phyloP scores from a whole-genome alignment of 2,113 vertebrate genomes.

The Lamprotornis superbus region DNA sequence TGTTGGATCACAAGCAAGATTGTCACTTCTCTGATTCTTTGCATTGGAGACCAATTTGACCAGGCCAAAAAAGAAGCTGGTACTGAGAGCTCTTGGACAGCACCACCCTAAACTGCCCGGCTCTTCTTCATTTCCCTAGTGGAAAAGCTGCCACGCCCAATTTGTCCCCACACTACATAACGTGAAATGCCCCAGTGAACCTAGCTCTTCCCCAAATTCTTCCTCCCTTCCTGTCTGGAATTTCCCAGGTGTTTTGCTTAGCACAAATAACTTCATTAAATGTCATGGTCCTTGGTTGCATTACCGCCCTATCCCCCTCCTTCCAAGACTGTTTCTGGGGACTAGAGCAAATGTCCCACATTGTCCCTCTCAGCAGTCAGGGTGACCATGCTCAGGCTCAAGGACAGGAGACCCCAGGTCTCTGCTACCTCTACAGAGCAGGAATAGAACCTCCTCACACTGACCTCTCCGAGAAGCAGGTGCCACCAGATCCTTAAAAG shows the following conservation, averaged over 20 bases:
- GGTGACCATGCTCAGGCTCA: rapidly evolving
- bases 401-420: neutral
- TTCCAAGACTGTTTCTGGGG: neutral
- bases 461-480: neutral
- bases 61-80: neutral
- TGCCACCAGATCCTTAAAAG: neutral
- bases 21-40: neutral
- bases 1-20: neutral
- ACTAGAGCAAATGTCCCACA: rapidly evolving
- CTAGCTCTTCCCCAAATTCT: neutral
- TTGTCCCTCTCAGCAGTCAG: neutral
- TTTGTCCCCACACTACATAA: neutral
- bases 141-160: neutral
- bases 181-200: neutral
- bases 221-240: neutral
- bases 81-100: neutral
- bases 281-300: rapidly evolving
- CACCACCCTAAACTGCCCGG: neutral
- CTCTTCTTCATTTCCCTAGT: neutral
- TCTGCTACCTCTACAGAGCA: neutral
- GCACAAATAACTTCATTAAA: neutral
- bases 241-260: neutral
- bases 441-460: rapidly evolving
- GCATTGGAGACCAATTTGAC: rapidly evolving
- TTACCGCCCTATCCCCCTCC: neutral